phyloP scores from a whole-genome alignment of 1,140 invertebrate species.

The Octopus sinensis region DNA sequence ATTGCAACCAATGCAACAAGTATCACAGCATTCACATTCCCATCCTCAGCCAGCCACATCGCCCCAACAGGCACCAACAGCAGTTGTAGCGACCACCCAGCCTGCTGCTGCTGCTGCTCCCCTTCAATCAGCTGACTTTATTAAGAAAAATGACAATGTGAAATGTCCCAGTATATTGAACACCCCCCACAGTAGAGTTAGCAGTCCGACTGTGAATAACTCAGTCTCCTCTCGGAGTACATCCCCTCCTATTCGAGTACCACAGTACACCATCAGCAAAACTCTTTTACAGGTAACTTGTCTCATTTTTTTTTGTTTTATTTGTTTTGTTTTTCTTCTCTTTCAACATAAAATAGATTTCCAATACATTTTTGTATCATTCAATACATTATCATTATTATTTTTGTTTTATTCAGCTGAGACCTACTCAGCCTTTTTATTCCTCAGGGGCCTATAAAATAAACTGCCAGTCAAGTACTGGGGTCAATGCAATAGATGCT shows the following conservation, averaged over 20 bases:
- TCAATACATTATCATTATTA: too few species aligned
- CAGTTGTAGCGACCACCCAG: neutral
- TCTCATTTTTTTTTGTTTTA: neutral
- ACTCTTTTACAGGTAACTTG: slow-evolving; percentile 25
- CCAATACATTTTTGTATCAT: too few species aligned
- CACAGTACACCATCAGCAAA: slow-evolving; percentile 29
- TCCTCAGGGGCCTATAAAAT: too few species aligned
- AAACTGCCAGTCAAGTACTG: too few species aligned
- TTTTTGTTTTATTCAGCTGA: neutral
- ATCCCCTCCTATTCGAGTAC: slow-evolving; percentile 34
- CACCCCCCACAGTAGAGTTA: neutral
- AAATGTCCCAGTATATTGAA: slow-evolving; percentile 2
- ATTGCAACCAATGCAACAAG: too few species aligned
- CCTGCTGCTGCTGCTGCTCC: neutral
- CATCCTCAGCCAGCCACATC: too few species aligned
- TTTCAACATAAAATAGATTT: too few species aligned
- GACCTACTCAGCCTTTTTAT: too few species aligned
- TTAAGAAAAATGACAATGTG: neutral
- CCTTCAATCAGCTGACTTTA: neutral
- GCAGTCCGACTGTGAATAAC: neutral
- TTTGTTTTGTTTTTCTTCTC: too few species aligned
- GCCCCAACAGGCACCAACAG: too few species aligned
- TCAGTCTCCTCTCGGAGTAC: neutral
- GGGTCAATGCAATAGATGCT: too few species aligned
- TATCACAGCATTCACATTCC: too few species aligned